Evolutionary conservation across 2,797 vertebrate species (phyloP), one percentile per base, ranked within the genome.

Genomic region (Anomalospiza imberbis): DNA sequence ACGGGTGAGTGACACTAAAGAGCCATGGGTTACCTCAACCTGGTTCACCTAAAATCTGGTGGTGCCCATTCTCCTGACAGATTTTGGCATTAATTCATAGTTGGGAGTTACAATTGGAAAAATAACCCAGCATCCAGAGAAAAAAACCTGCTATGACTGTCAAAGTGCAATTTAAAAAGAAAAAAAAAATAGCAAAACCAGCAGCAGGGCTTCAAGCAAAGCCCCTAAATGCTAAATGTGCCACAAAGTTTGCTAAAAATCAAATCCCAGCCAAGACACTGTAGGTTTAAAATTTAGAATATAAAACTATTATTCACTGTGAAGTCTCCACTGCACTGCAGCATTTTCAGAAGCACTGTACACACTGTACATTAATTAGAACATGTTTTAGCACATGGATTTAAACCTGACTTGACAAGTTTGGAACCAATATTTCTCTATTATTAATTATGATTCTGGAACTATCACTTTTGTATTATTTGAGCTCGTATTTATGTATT

Each of bases 181-280:
- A 6, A 36, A 65, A 68, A 50, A 65, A 72, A 50, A 24, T 5
- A 36, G 17, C 6, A 12, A 85, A 95, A 63, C 1, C 13, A 45
- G 55, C 47, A 85, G 20, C 38, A 89, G 15, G 55, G 32, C 25
- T 82, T 72, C 36, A 70, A 67, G 47, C 9, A 48, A 48, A 61
- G n/a, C 25, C 26, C 36, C 24, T 18, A 20, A 71, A 85, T 0
- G 3, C 24, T 18, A 20, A 71, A 85, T 0, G 3, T 45, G 67
- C 53, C 75, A 72, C 32, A 26, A 32, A 87, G 47, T 50, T 85
- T 57, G 38, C 31, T 11, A 57, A 53, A 71, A 63, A 42, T 26
- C 17, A 60, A 22, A 62, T 44, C 44, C 45, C 82, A 67, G 68
- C 61, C 63, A 67, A 85, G 54, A 32, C 20, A 48, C 45, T 15